Conservation (phyloP, 1,140 invertebrate genomes). For the Drosophila truncata region DNA sequence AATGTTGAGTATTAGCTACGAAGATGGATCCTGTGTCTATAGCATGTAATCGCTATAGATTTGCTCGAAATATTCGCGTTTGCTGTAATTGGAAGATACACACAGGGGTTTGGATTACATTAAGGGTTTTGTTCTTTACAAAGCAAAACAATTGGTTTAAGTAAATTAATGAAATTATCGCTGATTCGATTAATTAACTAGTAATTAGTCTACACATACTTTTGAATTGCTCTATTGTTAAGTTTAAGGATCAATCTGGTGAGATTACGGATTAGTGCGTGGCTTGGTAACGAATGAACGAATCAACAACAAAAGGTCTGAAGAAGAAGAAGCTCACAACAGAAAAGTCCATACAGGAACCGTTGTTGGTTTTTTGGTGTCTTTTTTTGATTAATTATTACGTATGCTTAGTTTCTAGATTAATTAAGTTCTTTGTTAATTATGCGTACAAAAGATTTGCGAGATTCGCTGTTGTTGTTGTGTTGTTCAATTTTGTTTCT, state of each 20-base stretch:
- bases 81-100: constrained; percentile 83
- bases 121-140: constrained; percentile 18
- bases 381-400: constrained; percentile 41
- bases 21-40: constrained; percentile 31
- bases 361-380: constrained; percentile 40
- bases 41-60: constrained; percentile 81
- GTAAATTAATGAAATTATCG: constrained; percentile 1
- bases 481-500: constrained; percentile 1
- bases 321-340: constrained; percentile 60
- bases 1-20: constrained; percentile 42
- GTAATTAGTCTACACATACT: constrained; percentile 62
- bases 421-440: constrained; percentile 35
- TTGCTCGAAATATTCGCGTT: constrained; percentile 77
- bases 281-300: constrained; percentile 76
- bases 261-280: constrained; percentile 62
- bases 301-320: constrained; percentile 58
- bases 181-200: constrained; percentile 28
- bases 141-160: constrained; percentile 14
- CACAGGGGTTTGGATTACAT: constrained; percentile 44
- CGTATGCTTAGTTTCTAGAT: constrained; percentile 43
- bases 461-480: constrained; percentile 34
- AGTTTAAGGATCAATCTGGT: constrained; percentile 27
- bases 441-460: constrained; percentile 64
- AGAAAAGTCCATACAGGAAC: constrained; percentile 65
- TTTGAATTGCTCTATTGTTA: constrained; percentile 48